Base-by-base conservation (phyloP, 1,140 invertebrate genomes). In the Penaeus indicus region DNA sequence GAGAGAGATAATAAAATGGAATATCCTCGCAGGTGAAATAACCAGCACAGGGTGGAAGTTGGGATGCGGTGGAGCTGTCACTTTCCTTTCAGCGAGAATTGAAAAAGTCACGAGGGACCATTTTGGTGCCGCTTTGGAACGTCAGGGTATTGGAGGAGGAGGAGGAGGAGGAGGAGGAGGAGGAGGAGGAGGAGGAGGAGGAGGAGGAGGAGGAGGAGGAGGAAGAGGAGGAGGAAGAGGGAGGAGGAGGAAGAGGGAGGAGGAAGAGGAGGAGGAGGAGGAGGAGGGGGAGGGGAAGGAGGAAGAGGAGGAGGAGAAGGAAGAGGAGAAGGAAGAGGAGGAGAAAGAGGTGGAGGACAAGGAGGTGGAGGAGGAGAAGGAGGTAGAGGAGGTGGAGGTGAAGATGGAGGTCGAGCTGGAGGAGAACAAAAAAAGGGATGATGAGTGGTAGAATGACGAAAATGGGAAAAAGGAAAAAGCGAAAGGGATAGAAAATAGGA, bases 31-130 rank as follows among this genome's bases (percentile, higher is more conserved):
- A 54, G n/a, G 38, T 78, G 32, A 78, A 78, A 47, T 18, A 47
- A 42, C 25, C 77, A 47, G 27, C 18, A 54, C 38, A 47, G 77
- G 77, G 77, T 22, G 77, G 77, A 22, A 25, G 72, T 32, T 42
- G 42, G 72, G 72, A 77, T 77, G 72, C 61, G 78, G 78, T 47
- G 38, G 78, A 18, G 27, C 47, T 80, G 78, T 60, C 78, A 47
- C 77, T 79, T 79, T 47, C 77, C 77, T 79, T 79, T 79, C 77
- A 79, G 32, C 18, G 77, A 79, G 38, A 79, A 79, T 79, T 79
- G 77, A 79, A 79, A 79, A 79, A 79, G 77, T 79, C 77, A 54
- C 77, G 38, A 79, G 77, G 77, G 77, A 79, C 21, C 77, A 54
- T 47, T 79, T 22, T 79, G 77, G 18, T 79, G 77, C 54, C 38